Conservation (phyloP, 1,140 invertebrate species). For the Hyposmocoma kahamanoa region DNA sequence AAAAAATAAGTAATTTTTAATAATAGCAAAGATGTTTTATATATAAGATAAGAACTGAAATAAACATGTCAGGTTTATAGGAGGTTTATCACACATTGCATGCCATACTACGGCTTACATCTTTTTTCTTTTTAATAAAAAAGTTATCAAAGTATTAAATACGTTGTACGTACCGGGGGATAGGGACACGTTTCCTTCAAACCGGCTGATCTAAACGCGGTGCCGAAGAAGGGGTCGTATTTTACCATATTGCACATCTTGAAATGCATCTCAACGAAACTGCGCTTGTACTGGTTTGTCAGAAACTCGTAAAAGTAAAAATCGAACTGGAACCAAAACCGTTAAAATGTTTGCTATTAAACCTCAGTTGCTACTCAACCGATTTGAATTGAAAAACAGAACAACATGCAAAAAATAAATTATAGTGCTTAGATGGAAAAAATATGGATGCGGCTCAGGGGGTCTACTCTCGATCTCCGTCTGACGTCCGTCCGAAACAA, state of each 20-base stretch:
- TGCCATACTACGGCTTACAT: no score
- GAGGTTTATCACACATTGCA: no score
- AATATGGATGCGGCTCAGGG: background rate
- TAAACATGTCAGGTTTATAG: no score
- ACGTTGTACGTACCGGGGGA: slow-evolving; percentile 18
- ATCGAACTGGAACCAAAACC: slow-evolving; percentile 11
- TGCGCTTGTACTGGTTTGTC: slow-evolving; percentile 17
- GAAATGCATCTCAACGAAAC: slow-evolving; percentile 21
- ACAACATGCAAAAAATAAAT: background rate
- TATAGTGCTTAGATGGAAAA: background rate
- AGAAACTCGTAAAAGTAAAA: slow-evolving; percentile 20
- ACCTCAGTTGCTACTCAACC: background rate
- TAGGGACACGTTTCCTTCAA: slow-evolving; percentile 12
- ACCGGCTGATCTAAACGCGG: slow-evolving; percentile 9
- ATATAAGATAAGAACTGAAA: no score
- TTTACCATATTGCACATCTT: slow-evolving; percentile 15
- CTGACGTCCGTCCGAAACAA: no score
- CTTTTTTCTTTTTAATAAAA: no score
- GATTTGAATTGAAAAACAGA: background rate
- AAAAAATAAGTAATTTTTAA: no score
- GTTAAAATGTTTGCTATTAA: background rate
- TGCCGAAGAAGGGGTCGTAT: slow-evolving; percentile 21
- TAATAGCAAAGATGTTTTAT: no score
- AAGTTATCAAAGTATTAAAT: no score
- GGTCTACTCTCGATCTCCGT: no score